Conservation (phyloP, 2,888 invertebrate species). For the Noctua janthe region DNA sequence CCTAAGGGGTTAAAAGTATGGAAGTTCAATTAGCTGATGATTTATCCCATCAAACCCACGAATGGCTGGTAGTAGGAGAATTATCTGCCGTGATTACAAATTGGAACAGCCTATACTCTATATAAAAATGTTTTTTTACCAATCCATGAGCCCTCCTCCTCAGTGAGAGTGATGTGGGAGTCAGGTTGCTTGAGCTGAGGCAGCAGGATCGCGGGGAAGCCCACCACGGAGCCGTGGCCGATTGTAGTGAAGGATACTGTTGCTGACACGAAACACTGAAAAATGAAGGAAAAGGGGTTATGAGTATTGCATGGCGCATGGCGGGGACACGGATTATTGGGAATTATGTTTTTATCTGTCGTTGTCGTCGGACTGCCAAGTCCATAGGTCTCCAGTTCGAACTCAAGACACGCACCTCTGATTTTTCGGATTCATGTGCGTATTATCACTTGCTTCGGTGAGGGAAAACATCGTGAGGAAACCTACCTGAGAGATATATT, state of each 20-base stretch:
- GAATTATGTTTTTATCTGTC: neutral
- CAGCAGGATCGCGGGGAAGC: slow-evolving; percentile 90
- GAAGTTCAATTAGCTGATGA: too few relatives aligned
- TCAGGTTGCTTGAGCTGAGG: slow-evolving; percentile 86
- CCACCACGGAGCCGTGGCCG: slow-evolving; percentile 78
- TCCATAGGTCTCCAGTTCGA: too few relatives aligned
- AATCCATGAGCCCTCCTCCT: slow-evolving; percentile 87
- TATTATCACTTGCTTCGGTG: too few relatives aligned
- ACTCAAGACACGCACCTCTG: too few relatives aligned
- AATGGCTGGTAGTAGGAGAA: neutral
- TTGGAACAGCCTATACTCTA: neutral
- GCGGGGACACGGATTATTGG: neutral
- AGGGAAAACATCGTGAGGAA: too few relatives aligned
- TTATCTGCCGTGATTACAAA: too few relatives aligned
- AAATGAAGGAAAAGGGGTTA: neutral
- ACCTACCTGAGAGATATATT: too few relatives aligned
- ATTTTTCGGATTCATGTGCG: too few relatives aligned
- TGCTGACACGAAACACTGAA: slow-evolving; percentile 79
- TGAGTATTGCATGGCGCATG: neutral
- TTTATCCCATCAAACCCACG: neutral
- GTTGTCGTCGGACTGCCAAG: too few relatives aligned
- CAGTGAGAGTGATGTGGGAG: slow-evolving; percentile 75
- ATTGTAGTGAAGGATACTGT: slow-evolving; percentile 78
- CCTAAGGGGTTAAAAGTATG: neutral
- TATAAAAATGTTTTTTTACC: slow-evolving; percentile 8